phyloP scores from a whole-genome alignment of 1,140 invertebrate species.

The Drosophila quadrilineata region DNA sequence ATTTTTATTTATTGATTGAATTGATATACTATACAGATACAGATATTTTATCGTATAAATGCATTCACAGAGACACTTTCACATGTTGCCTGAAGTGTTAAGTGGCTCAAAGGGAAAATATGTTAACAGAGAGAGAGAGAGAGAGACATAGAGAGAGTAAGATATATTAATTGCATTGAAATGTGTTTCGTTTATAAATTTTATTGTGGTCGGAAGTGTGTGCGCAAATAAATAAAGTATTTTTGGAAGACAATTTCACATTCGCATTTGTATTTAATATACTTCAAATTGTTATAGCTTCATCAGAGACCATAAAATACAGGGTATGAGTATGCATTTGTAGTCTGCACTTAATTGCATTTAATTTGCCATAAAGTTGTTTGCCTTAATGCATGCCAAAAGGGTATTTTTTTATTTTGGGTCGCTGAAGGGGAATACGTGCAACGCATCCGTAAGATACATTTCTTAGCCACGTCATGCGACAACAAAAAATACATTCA shows the following conservation, averaged over 20 bases:
- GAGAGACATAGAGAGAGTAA: too few species aligned
- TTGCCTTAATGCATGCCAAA: constrained; percentile 51
- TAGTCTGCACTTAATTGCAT: constrained; percentile 65
- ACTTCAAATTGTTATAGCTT: constrained; percentile 56
- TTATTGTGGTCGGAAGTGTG: background rate
- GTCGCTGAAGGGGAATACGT: too few species aligned
- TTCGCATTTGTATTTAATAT: constrained; percentile 32
- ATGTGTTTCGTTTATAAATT: background rate
- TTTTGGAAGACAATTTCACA: constrained; percentile 36
- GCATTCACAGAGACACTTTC: constrained; percentile 48
- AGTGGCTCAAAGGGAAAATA: constrained; percentile 29
- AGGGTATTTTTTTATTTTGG: too few species aligned
- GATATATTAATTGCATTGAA: constrained; percentile 23
- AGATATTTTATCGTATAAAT: too few species aligned
- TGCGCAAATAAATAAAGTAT: background rate
- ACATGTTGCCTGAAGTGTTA: constrained; percentile 42
- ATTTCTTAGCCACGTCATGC: constrained; percentile 29
- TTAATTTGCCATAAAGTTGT: constrained; percentile 67
- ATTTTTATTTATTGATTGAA: constrained; percentile 3
- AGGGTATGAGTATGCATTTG: background rate
- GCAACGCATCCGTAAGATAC: constrained; percentile 58
- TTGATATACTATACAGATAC: background rate
- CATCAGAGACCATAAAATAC: constrained; percentile 26
- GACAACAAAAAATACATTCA: background rate
- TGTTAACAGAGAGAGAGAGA: constrained; percentile 21